Evolutionary conservation across 2,888 invertebrate genomes (phyloP).

Genomic region (Epinotia nisella): DNA sequence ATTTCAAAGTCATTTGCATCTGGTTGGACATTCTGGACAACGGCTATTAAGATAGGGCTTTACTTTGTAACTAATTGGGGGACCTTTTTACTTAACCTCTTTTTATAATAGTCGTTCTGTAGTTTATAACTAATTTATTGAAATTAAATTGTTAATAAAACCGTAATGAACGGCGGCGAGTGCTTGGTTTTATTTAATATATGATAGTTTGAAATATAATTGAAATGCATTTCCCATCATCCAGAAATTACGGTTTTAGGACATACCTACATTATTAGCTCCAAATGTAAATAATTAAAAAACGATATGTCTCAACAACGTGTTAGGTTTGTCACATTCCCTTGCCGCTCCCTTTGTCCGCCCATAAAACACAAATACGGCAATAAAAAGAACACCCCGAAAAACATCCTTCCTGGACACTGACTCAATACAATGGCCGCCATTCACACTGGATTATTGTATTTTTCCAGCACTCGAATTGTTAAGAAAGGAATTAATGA

Average conservation of each 20-base stretch:
- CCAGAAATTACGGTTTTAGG: background rate
- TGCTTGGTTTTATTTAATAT: background rate
- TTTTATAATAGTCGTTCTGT: no score
- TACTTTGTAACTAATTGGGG: constrained; percentile 68
- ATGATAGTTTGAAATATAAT: background rate
- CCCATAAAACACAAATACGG: constrained; percentile 84
- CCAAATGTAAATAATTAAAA: constrained; percentile 41
- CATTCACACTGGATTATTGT: constrained; percentile 81
- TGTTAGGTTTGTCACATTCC: constrained; percentile 75
- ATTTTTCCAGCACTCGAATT: constrained; percentile 82
- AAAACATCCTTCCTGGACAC: constrained; percentile 84
- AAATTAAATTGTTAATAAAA: background rate
- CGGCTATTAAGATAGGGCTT: constrained; percentile 73
- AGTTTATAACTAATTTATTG: background rate
- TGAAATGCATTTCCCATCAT: background rate
- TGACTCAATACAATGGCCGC: constrained; percentile 80
- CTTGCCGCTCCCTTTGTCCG: constrained; percentile 73
- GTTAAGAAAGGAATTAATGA: constrained; percentile 81
- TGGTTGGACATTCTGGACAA: constrained; percentile 73
- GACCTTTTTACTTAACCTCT: constrained; percentile 15
- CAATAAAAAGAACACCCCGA: constrained; percentile 82
- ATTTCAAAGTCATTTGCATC: constrained; percentile 84
- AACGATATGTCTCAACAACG: constrained; percentile 64
- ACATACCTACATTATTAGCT: background rate
- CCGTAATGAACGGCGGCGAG: background rate